Evolutionary conservation across 2,797 vertebrate genomes (phyloP), one percentile per base, ranked within the genome.

Genomic region (Amblyraja radiata): DNA sequence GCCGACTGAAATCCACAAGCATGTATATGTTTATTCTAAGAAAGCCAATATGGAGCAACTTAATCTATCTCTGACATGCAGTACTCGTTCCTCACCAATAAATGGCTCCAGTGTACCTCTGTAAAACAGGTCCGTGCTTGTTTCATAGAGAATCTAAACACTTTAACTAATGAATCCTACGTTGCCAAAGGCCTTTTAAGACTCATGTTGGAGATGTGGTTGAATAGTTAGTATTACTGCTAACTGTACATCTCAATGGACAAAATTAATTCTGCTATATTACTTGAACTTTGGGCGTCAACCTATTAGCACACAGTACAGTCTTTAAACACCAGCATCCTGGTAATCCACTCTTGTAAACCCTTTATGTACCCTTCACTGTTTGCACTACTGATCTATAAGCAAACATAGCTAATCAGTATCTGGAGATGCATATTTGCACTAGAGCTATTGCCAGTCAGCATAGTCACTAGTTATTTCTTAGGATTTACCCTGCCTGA

Each of bases 71-170:
- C 63, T 88, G 54, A 68, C 84, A 68, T 88, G 84, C 18, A 88
- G 63, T 88, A 88, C n/a, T 36, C 10, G 7, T 68, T 68, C 63
- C 23, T 18, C 32, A 36, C 84, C 84, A 88, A 88, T 88, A 88
- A 88, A 88, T 88, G 84, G 61, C 84, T 88, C 84, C 36, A 68
- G 63, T 88, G 63, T 63, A 36, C 84, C 68, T 88, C 36, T 28
- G 46, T 54, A 32, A 68, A 88, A 88, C 61, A 61, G 10, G 61
- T n/a, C 46, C 28, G 46, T 11, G 25, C 58, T 78, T 63, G 83
- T 86, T 86, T 65, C 83, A 63, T 32, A 86, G 61, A 28, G 63
- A 63, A 16, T 28, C 63, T 65, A 65, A 54, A 83, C 21, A 54
- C 46, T 54, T 7, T 83, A 83, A 83, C 80, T 83, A 6, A 88